Percentiles rank a stretch among this genome's conserved stretches.
These are phyloP conservation scores for Gambusia yucatana DNA, from an alignment of 2,797 vertebrate genomes.

Conservation along the genomic window DNA sequence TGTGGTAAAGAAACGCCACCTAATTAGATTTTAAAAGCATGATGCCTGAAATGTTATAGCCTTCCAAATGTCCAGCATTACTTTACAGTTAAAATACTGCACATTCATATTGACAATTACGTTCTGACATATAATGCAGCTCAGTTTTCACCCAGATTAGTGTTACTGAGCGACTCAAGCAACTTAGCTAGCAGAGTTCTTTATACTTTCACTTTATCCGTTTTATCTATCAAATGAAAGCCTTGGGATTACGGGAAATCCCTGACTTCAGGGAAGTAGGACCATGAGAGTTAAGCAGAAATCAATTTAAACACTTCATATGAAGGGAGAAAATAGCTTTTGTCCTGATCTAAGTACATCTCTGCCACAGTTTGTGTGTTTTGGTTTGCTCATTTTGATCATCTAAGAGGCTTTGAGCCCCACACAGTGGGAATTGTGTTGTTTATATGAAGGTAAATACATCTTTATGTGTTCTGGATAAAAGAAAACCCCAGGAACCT, in stretches of 20 bases:
- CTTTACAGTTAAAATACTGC: neutral
- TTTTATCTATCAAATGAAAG: neutral
- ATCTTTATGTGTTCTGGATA: neutral
- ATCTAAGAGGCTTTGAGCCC: neutral
- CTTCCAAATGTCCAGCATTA: no score
- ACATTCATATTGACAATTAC: neutral
- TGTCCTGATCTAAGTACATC: neutral
- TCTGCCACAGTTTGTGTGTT: neutral
- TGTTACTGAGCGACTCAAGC: neutral
- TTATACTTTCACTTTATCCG: neutral
- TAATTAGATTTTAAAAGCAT: neutral
- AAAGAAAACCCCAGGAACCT: neutral
- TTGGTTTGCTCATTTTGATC: neutral
- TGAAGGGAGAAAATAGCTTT: neutral
- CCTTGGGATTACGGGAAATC: neutral
- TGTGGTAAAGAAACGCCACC: neutral
- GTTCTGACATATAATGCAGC: neutral
- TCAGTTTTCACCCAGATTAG: neutral
- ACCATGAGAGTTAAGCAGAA: constrained; percentile 2
- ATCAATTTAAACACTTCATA: neutral
- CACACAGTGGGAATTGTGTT: neutral
- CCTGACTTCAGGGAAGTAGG: neutral
- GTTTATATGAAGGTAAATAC: neutral
- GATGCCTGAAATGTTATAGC: neutral
- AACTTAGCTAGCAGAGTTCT: neutral